Conservation (phyloP, 2,888 invertebrate genomes). For the Tineola bisselliella region DNA sequence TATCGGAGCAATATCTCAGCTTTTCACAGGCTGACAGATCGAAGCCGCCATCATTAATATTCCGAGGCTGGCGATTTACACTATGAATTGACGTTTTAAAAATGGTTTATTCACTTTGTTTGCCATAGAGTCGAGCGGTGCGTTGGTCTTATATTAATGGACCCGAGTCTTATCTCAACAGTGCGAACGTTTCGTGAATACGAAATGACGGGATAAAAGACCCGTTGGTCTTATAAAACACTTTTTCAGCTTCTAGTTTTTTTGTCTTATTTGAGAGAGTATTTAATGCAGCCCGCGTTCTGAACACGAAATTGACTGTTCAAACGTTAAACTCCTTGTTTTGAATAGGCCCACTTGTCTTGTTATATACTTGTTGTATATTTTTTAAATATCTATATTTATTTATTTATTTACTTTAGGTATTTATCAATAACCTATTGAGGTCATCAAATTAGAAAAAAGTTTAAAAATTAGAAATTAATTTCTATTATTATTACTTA, state of each 20-base stretch:
- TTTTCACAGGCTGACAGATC: constrained; percentile 17
- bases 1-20: constrained; percentile 26
- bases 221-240: constrained; percentile 12
- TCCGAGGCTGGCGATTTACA: constrained; percentile 15
- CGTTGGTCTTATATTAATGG: constrained; percentile 34
- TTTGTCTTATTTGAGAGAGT: constrained; percentile 12
- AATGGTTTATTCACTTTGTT: constrained; percentile 36
- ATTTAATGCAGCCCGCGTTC: constrained; percentile 9
- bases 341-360: not conserved
- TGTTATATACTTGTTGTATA: constrained; percentile 6
- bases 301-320: constrained; percentile 12
- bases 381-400: not conserved
- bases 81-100: constrained; percentile 28
- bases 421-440: too few relatives aligned
- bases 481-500: too few relatives aligned
- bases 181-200: constrained; percentile 27
- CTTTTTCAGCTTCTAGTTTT: constrained; percentile 7
- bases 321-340: constrained; percentile 11
- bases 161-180: constrained; percentile 30
- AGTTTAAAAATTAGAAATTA: too few relatives aligned
- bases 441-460: too few relatives aligned
- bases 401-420: too few relatives aligned
- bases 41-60: constrained; percentile 19
- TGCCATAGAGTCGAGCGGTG: constrained; percentile 21
- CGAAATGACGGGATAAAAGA: constrained; percentile 21